Evolutionary conservation across 2,113 vertebrate genomes (phyloP).

Genomic region (Macaca nemestrina): DNA sequence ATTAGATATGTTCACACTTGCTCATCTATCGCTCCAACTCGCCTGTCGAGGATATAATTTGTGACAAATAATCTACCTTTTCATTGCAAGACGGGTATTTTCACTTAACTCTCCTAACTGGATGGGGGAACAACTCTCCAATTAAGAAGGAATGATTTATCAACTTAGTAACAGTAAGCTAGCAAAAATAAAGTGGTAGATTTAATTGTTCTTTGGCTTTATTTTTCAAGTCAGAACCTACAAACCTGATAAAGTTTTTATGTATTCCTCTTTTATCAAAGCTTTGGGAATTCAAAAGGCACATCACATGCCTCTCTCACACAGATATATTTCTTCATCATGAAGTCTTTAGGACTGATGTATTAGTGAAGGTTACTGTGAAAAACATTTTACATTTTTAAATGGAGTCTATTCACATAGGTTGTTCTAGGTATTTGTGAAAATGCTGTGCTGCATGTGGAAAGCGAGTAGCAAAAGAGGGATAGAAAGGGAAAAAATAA

Average conservation of each 20-base stretch:
- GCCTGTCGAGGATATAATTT: background rate
- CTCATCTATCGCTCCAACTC: background rate
- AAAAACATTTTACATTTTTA: background rate
- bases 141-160: background rate
- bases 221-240: background rate
- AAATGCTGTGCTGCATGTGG: background rate
- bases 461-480: accelerated
- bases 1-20: background rate
- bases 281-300: background rate
- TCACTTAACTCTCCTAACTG: background rate
- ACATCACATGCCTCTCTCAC: background rate
- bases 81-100: background rate
- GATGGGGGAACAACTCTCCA: background rate
- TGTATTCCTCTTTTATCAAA: background rate
- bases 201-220: background rate
- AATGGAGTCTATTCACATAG: background rate
- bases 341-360: background rate
- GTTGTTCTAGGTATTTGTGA: background rate
- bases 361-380: background rate
- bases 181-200: background rate
- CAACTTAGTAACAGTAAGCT: background rate
- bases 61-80: background rate
- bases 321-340: background rate
- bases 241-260: background rate
- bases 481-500: background rate